phyloP scores from a whole-genome alignment of 2,888 invertebrate genomes.

The Pandemis corylana region DNA sequence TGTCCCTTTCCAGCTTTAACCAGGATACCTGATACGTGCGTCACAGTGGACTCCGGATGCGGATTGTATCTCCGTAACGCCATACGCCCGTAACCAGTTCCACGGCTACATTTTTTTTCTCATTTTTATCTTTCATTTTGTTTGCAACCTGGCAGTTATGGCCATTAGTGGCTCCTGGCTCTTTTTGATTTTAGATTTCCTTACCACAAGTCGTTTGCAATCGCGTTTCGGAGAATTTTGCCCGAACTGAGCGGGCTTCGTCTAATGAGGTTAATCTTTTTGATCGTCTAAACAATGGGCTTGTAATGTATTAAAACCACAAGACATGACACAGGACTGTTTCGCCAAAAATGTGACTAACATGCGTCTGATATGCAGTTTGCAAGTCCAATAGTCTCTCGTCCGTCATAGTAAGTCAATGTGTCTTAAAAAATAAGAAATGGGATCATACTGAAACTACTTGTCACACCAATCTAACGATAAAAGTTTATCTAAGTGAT shows the following conservation, averaged over 20 bases:
- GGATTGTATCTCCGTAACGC: constrained; percentile 62
- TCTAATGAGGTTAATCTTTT: background rate
- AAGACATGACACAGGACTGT: background rate
- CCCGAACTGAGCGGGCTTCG: background rate
- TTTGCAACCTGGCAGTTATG: constrained; percentile 63
- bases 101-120: constrained; percentile 65
- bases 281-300: background rate
- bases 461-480: background rate
- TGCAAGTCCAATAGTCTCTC: too few species aligned
- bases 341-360: too few species aligned
- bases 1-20: constrained; percentile 21
- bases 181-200: constrained; percentile 31
- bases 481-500: constrained; percentile 3
- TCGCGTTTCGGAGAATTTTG: constrained; percentile 52
- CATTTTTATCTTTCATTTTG: constrained; percentile 66
- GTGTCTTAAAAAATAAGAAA: too few species aligned
- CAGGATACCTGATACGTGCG: constrained; percentile 60
- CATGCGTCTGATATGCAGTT: too few species aligned
- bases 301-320: background rate
- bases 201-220: constrained; percentile 37
- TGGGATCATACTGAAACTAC: too few species aligned
- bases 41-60: constrained; percentile 71
- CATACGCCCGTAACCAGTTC: constrained; percentile 68
- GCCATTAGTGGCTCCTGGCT: constrained; percentile 52
- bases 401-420: too few species aligned